Percentiles rank a stretch among this genome's conserved stretches.
These are phyloP conservation scores for Cryptoprocta ferox DNA, from an alignment of 2,797 vertebrate genomes.

Conservation along the genomic window DNA sequence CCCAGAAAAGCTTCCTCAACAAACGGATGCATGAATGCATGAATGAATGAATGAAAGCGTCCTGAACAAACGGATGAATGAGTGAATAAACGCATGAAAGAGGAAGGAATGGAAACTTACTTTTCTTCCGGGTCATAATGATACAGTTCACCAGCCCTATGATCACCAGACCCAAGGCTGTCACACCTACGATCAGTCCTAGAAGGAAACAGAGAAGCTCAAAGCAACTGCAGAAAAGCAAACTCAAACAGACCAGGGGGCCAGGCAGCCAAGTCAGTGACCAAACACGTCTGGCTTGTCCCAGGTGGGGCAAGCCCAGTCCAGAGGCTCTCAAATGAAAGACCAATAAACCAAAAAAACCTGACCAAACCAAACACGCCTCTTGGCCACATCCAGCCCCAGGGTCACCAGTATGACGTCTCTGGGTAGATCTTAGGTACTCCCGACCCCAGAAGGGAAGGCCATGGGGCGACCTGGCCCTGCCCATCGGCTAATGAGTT, in stretches of 20 bases:
- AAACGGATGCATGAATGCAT: background rate
- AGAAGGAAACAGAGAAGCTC: background rate
- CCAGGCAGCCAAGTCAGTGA: background rate
- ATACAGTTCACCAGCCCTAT: conserved; percentile 66
- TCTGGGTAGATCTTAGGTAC: background rate
- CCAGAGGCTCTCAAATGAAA: background rate
- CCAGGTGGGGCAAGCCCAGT: background rate
- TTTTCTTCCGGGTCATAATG: conserved; percentile 79
- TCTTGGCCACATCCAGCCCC: background rate
- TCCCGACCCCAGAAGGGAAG: background rate
- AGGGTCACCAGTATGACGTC: background rate
- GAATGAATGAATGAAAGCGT: background rate
- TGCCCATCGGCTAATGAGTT: background rate
- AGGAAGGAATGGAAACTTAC: conserved; percentile 71
- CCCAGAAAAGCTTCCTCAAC: background rate
- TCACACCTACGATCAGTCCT: conserved; percentile 78
- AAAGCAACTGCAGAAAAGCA: background rate
- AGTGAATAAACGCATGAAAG: background rate
- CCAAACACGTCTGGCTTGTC: background rate
- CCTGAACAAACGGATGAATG: background rate
- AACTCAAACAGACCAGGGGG: background rate
- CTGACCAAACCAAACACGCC: background rate
- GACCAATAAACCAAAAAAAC: background rate
- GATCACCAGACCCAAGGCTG: conserved; percentile 59
- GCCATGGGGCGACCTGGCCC: background rate